A percentile compares a stretch with the other conserved stretches of the same genome.
Evolutionary conservation across 2,888 invertebrate species (phyloP).

Genomic region (Andrena trimmerana): DNA sequence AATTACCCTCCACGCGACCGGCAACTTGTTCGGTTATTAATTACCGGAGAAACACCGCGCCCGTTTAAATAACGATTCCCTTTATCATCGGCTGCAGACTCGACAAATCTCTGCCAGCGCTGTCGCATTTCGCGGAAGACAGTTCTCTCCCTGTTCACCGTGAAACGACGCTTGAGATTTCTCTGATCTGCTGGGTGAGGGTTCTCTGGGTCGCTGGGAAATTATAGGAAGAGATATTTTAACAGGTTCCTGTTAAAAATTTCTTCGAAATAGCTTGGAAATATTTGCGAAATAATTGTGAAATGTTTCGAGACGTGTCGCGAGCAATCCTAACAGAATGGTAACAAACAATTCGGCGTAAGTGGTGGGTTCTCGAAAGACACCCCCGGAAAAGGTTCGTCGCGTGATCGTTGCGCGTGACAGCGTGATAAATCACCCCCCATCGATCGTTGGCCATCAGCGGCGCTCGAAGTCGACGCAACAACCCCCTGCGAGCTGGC

Average conservation of each 20-base stretch:
- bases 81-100: conserved; percentile 18
- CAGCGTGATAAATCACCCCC: conserved; percentile 26
- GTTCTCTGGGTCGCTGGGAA: no score
- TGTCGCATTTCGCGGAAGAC: not conserved
- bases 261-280: no score
- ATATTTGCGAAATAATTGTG: not conserved
- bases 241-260: no score
- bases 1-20: conserved; percentile 42
- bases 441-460: conserved; percentile 23
- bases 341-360: conserved; percentile 5
- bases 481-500: not conserved
- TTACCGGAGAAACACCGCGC: conserved; percentile 36
- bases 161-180: no score
- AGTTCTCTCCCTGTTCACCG: not conserved
- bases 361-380: not conserved
- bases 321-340: not conserved
- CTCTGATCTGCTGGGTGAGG: no score
- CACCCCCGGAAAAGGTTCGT: not conserved
- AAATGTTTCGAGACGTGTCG: not conserved
- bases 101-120: not conserved
- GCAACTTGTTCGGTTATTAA: conserved; percentile 58
- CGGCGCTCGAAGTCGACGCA: conserved; percentile 6
- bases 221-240: no score
- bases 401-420: conserved; percentile 18
- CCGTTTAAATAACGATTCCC: conserved; percentile 49